Percentiles rank a stretch among this genome's conserved stretches.
Evolutionary conservation across 2,797 vertebrate species (phyloP).

Genomic region (Pyrrhura leucotis): DNA sequence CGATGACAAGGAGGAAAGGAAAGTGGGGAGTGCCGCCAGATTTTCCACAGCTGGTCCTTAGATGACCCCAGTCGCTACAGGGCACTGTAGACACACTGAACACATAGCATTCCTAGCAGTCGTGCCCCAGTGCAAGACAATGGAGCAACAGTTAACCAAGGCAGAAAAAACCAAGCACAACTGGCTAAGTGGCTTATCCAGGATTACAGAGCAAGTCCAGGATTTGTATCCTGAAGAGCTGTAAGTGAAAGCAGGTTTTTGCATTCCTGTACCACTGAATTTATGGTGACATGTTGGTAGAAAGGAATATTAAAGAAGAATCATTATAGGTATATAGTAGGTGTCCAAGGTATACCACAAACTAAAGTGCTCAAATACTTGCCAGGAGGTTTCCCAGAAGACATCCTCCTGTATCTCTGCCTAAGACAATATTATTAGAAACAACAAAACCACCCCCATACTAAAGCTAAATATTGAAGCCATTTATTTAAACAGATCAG

Average conservation of each 20-base stretch:
- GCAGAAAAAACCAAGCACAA: neutral
- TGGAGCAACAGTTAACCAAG: neutral
- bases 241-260: neutral
- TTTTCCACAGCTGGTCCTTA: neutral
- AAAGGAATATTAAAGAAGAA: neutral
- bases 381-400: neutral
- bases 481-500: neutral
- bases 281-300: neutral
- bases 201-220: neutral
- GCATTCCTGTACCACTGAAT: neutral
- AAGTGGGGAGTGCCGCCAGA: neutral
- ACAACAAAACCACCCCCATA: neutral
- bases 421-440: conserved; percentile 18
- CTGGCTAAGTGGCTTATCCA: neutral
- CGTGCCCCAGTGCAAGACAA: neutral
- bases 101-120: neutral
- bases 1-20: neutral
- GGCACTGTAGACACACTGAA: neutral
- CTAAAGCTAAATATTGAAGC: conserved; percentile 13
- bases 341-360: neutral
- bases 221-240: neutral
- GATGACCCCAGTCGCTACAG: neutral
- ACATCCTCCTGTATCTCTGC: neutral
- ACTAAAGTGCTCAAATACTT: neutral
- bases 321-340: accelerated